Conservation (phyloP, 2,113 vertebrate species). For the Dipodomys spectabilis region DNA sequence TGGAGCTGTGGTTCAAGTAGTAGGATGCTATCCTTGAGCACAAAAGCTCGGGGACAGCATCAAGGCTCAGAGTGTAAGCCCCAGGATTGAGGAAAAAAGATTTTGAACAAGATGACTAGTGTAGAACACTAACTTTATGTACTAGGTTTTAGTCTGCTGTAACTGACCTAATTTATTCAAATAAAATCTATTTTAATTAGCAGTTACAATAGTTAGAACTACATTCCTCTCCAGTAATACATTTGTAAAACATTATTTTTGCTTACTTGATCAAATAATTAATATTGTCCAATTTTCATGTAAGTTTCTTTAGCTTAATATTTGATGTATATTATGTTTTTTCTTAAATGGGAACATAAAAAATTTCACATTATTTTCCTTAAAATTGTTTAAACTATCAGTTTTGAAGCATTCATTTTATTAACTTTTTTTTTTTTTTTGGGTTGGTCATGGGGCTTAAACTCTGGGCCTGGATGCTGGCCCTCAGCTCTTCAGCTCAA, state of each 20-base stretch:
- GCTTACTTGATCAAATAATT: not conserved
- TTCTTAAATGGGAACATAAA: slow-evolving; percentile 5
- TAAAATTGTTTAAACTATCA: not conserved
- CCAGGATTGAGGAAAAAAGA: too few species aligned
- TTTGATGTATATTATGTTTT: not conserved
- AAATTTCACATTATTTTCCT: slow-evolving; percentile 29
- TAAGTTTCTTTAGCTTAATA: not conserved
- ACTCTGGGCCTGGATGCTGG: too few species aligned
- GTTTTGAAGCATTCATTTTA: too few species aligned
- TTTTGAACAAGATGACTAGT: not conserved
- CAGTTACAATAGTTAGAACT: slow-evolving; percentile 17
- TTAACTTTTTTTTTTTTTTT: too few species aligned
- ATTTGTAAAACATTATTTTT: not conserved
- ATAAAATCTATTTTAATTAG: slow-evolving; percentile 34
- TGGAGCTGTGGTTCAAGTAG: too few species aligned
- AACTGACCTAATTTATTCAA: slow-evolving; percentile 37
- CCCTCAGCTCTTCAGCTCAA: too few species aligned
- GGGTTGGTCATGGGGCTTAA: not conserved
- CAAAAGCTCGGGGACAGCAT: too few species aligned
- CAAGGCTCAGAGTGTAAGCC: too few species aligned
- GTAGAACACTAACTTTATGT: not conserved
- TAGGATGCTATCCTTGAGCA: too few species aligned
- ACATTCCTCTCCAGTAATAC: not conserved
- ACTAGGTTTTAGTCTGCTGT: slow-evolving; percentile 39
- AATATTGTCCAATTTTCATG: slow-evolving; percentile 21